Base-by-base conservation (phyloP, 2,888 invertebrate genomes). In the Zelleria hepariella region DNA sequence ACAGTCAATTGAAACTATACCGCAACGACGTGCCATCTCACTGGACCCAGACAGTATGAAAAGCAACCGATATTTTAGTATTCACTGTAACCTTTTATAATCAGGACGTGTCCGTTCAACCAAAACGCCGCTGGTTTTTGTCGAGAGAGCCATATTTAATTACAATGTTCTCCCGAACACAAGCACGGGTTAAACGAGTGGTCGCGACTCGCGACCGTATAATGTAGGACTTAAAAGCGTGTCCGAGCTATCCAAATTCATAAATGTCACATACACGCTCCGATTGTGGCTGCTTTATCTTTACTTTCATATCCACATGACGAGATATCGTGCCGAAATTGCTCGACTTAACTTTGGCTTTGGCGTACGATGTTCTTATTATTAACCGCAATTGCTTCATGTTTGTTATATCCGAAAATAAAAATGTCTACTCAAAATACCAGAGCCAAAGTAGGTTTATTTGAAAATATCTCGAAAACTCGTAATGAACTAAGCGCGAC, bases 71-170 rank as follows among this genome's bases (percentile, higher is more conserved):
- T 20, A n/a, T 49, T 7, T 20, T 20, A 20, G 18, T 49, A 20
- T 49, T 49, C 49, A 49, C 21, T 49, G 18, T n/a, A 53, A 23
- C 23, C 5, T 5, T 21, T 23, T 23, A 23, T 25, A 53, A 53
- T 25, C 25, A 21, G 25, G 15, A n/a, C 8, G 24, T 3, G 23
- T 53, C 23, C 25, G 25, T n/a, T 24, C 53, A 55, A 32, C 55
- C 7, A 15, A 8, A 24, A n/a, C 47, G 3, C 57, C 47, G n/a
- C 66, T 63, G 65, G 65, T 65, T 75, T 76, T 77, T 74, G 75
- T 71, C 68, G 68, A 67, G 68, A 62, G 63, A 67, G 68, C 66
- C 70, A 70, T 73, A 75, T 73, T 69, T 58, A 60, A 60, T 60
- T 58, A 60, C 58, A 42, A 47, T 21, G 55, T 3, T 24, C 48